A percentile compares a stretch with the other conserved stretches of the same genome.
phyloP scores from a whole-genome alignment of 2,797 vertebrate species.

The Sebastes elongatus region DNA sequence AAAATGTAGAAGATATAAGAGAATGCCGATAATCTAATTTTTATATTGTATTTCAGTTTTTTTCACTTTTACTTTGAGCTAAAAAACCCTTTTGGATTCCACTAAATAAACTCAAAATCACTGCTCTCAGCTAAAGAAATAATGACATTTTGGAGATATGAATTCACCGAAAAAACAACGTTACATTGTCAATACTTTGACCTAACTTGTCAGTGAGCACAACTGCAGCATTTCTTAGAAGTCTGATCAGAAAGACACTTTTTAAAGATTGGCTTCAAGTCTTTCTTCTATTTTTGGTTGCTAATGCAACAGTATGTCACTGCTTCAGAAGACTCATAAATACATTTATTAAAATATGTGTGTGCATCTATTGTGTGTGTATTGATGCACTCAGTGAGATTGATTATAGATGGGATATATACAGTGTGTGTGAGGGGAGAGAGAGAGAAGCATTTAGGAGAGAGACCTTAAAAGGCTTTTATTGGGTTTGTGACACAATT shows the following conservation, averaged over 20 bases:
- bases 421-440: neutral
- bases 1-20: neutral
- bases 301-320: neutral
- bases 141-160: neutral
- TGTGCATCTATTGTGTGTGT: neutral
- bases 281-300: neutral
- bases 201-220: neutral
- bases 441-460: neutral
- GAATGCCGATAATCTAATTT: neutral
- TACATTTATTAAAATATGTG: neutral
- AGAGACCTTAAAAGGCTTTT: slow-evolving; percentile 37
- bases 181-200: neutral
- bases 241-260: neutral
- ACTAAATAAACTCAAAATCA: neutral
- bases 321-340: neutral
- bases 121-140: neutral
- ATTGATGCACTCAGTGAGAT: neutral
- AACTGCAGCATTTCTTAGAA: neutral
- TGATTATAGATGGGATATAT: neutral
- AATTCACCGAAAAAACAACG: neutral
- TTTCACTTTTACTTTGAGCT: neutral
- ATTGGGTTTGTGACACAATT: slow-evolving; percentile 46
- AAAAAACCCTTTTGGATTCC: neutral
- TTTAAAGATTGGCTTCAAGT: neutral
- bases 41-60: neutral